These are phyloP conservation scores for Darevskia mixta DNA, from an alignment of 2,797 vertebrate species.

Conservation along the genomic window DNA sequence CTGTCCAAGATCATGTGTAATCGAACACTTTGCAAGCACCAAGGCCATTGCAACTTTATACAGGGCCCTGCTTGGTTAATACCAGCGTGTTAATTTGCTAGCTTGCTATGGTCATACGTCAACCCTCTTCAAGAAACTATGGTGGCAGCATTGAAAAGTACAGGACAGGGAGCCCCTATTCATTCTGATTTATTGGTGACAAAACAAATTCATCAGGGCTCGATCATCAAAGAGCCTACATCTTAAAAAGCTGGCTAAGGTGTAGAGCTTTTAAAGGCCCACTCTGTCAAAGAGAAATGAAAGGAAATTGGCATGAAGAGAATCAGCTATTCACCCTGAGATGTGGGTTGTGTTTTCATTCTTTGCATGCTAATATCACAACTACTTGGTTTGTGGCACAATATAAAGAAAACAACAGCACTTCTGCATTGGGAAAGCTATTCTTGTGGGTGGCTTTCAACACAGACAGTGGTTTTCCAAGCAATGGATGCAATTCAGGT, in stretches of 20 bases:
- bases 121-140: not conserved
- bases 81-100: conserved; percentile 32
- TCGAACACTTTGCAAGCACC: conserved; percentile 7
- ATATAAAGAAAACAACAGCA: not conserved
- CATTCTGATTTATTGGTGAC: conserved; percentile 40
- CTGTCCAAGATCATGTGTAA: not conserved
- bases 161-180: not conserved
- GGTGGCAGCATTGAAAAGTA: conserved; percentile 3
- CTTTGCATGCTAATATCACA: conserved; percentile 17
- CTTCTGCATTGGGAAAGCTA: not conserved
- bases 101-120: not conserved
- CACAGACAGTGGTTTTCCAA: not conserved
- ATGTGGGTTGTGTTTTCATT: not conserved
- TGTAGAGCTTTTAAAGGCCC: conserved; percentile 37
- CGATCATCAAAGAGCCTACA: conserved; percentile 19
- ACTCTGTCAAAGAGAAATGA: conserved; percentile 28
- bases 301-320: conserved; percentile 36
- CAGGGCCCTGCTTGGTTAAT: conserved; percentile 14
- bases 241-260: conserved; percentile 39
- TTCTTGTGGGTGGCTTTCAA: not conserved
- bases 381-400: not conserved
- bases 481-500: not conserved
- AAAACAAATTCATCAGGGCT: conserved; percentile 50
- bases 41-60: not conserved
- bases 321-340: conserved; percentile 3